Conservation (phyloP, 2,113 vertebrate genomes). For the Pantherophis guttatus region DNA sequence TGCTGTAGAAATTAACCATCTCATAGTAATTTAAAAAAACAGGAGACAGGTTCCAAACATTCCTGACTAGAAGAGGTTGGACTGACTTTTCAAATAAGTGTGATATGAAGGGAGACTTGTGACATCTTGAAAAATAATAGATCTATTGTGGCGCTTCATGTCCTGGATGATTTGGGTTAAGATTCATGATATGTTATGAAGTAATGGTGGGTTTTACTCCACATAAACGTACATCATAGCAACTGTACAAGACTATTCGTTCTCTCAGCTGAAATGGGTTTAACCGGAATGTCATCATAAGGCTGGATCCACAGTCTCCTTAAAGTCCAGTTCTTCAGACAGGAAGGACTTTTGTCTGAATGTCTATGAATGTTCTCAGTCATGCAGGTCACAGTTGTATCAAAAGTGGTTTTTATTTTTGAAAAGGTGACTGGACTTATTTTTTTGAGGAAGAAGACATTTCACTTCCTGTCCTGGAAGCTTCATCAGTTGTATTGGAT, state of each 20-base stretch:
- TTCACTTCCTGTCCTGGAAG: too few species aligned
- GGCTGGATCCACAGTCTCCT: background rate
- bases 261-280: background rate
- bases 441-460: too few species aligned
- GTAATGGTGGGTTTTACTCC: background rate
- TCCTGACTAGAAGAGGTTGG: background rate
- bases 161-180: background rate
- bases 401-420: too few species aligned
- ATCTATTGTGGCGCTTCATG: background rate
- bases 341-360: background rate
- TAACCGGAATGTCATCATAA: background rate
- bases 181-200: background rate
- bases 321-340: background rate
- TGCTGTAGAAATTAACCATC: background rate
- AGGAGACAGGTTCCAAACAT: background rate
- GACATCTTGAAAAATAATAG: background rate
- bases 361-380: too few species aligned
- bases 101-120: background rate
- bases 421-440: too few species aligned
- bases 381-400: too few species aligned
- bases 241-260: background rate
- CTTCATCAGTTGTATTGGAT: too few species aligned
- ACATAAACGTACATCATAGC: background rate
- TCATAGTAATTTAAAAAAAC: background rate
- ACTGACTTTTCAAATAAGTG: background rate